Evolutionary conservation across 2,888 invertebrate genomes (phyloP), one percentile per base, ranked within the genome.

Genomic region (Amiota communis): DNA sequence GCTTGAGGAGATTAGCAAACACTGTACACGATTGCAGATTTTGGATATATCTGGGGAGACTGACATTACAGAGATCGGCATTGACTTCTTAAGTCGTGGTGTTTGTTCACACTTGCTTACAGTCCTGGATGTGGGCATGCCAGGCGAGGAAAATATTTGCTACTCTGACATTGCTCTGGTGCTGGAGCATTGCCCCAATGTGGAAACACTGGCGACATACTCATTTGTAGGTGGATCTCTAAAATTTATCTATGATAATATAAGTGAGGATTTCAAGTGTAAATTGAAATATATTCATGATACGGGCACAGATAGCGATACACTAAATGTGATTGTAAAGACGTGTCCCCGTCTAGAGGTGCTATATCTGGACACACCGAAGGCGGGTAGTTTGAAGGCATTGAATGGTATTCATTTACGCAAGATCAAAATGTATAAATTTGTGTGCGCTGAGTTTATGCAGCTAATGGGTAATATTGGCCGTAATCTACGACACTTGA

Each of bases 21-120:
- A 91, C 74, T 92, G 92, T 78, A 90, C 90, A 76, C 90, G 91
- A 36, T 87, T 94, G 69, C 92, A 92, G 77, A 89, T 93, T 11
- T 87, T 94, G 36, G 93, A 94, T 80, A 92, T 94, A 74, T 94
- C 94, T 0, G 94, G 94, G 1, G 94, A 94, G 85, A 93, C 93
- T 10, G 92, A 92, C 83, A 93, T 94, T 59, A 93, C 93, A 0
- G 92, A 92, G 83, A 92, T 92, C 46, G 93, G 93, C 71, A 91
- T 94, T 67, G 92, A 91, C 72, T 90, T 90, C 1, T 90, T 94
- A 86, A 87, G 92, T 64, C 90, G 88, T 48, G 91, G 92, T 0
- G 90, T 91, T 72, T 90, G 91, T n/a, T 91, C 92, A 13, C 90
- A 92, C 59, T 91, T 91, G 70, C 84, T 94, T 56, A 92, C 92